These are phyloP conservation scores for Erebia aethiops DNA, from an alignment of 2,888 invertebrate genomes.

Conservation along the genomic window DNA sequence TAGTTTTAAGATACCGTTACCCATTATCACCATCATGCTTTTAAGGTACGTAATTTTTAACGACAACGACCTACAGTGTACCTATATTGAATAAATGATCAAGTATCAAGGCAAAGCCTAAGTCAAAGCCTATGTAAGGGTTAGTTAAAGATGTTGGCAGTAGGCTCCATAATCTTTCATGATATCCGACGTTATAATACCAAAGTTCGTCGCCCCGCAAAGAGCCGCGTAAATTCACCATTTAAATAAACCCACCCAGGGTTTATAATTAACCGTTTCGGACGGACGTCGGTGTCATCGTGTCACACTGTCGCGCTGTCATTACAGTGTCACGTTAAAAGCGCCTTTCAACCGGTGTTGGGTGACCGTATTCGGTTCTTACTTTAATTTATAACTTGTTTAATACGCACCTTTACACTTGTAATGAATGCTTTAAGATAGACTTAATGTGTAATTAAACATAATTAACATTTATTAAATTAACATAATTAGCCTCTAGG, in stretches of 20 bases:
- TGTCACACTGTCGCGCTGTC: conserved; percentile 73
- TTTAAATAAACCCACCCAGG: conserved; percentile 29
- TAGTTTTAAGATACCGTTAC: too few relatives aligned
- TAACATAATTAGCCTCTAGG: too few relatives aligned
- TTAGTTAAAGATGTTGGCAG: too few relatives aligned
- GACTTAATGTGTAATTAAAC: background rate
- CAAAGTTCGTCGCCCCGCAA: conserved; percentile 1
- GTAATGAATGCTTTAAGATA: background rate
- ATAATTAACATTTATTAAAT: too few relatives aligned
- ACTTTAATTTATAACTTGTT: conserved; percentile 18
- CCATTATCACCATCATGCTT: too few relatives aligned
- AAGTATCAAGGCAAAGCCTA: too few relatives aligned
- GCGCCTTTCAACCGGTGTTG: conserved; percentile 72
- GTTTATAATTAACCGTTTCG: conserved; percentile 75
- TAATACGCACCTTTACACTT: background rate
- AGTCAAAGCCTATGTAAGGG: too few relatives aligned
- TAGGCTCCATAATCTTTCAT: background rate
- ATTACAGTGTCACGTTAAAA: conserved; percentile 51
- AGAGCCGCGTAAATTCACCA: conserved; percentile 9
- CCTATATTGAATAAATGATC: too few relatives aligned
- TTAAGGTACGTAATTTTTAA: too few relatives aligned
- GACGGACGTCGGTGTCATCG: conserved; percentile 60
- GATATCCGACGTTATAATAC: background rate
- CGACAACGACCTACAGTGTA: too few relatives aligned
- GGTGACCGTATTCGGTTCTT: conserved; percentile 55